phyloP scores from a whole-genome alignment of 92 coral and sea anemone genomes.

The Metridium senile region DNA sequence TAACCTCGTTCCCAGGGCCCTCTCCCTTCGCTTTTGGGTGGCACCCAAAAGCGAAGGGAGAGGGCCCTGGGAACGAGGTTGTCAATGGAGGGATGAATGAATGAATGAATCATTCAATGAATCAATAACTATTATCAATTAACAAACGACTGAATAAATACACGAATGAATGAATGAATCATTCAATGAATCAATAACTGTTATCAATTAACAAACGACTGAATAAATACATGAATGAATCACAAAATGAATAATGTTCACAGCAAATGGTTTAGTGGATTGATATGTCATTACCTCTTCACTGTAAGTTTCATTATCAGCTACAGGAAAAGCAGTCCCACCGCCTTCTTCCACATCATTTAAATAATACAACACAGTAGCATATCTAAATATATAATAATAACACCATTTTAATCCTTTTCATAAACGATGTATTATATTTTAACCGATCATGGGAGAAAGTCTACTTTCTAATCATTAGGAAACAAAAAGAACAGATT shows the following conservation, averaged over 20 bases:
- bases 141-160: neutral
- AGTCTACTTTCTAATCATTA: too few species aligned
- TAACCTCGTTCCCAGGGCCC: too few species aligned
- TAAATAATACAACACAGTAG: constrained; percentile 37
- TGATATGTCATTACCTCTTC: constrained; percentile 23
- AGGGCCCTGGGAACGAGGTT: too few species aligned
- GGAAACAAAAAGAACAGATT: too few species aligned
- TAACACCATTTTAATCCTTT: neutral
- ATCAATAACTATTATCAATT: neutral
- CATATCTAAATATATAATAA: constrained; percentile 13
- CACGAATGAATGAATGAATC: constrained; percentile 2
- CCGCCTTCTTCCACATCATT: constrained; percentile 39
- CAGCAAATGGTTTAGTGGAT: too few species aligned
- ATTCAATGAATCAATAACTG: neutral
- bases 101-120: constrained; percentile 1
- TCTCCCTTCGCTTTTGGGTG: too few species aligned
- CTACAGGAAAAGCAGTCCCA: constrained; percentile 36
- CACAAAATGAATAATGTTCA: neutral
- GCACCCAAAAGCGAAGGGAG: too few species aligned
- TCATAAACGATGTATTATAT: neutral
- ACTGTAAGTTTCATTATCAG: constrained; percentile 32
- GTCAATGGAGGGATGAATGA: neutral
- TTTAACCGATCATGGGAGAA: too few species aligned
- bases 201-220: neutral
- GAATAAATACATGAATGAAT: neutral